Evolutionary conservation across 2,113 vertebrate genomes (phyloP), one percentile per base, ranked within the genome.

Genomic region (Brienomyrus longianalis): DNA sequence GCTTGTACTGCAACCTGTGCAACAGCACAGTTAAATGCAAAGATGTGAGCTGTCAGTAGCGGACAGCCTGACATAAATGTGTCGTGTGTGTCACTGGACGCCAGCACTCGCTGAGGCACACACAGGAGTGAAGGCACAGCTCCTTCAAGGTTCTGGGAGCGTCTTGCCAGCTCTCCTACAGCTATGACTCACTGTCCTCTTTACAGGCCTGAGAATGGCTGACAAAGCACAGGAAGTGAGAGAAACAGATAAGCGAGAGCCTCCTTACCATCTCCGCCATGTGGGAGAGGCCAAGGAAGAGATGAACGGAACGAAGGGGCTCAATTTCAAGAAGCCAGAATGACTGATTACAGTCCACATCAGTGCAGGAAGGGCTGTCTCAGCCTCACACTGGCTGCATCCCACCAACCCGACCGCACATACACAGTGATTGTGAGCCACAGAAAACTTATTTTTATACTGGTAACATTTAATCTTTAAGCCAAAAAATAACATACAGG

Each of bases 201-300:
- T 87, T 39, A 54, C 51, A 54, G 85, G 85, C 51, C 85, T 35
- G 51, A 52, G 50, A 54, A 87, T 35, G 85, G 85, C 85, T 54
- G 85, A 87, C 85, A 87, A 56, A 56, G 85, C 27, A 51, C 50
- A 87, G 85, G 51, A 54, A 56, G 50, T n/a, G n/a, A 19, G 85
- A 48, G 50, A 87, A 39, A n/a, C 13, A 54, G 48, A 86, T 87
- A 84, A 45, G 13, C 17, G 51, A 27, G 51, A 35, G 48, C 10
- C 51, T 23, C 54, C 50, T 86, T 31, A 52, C 85, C 27, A 17
- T 15, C 47, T 56, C 80, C 19, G 85, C 31, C 85, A 39, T 56
- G 85, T 52, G 31, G 85, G 85, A 51, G 51, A 27, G 48, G 48
- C 51, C 51, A 52, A 31, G n/a, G 48, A n/a, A 54, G 19, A 87